These are phyloP conservation scores for Cryptotermes secundus DNA, from an alignment of 1,140 invertebrate genomes.

Conservation along the genomic window DNA sequence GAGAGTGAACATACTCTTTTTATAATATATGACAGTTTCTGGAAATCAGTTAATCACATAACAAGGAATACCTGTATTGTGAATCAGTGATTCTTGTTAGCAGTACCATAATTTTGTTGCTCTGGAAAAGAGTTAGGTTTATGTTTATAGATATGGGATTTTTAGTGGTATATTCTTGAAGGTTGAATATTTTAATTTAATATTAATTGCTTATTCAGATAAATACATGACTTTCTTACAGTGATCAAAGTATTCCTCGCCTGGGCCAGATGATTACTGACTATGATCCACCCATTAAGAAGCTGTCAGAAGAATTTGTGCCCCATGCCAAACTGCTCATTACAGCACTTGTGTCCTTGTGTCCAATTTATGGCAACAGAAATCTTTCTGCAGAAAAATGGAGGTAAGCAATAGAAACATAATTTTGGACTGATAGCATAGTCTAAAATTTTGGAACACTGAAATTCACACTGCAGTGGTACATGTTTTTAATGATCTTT, in stretches of 20 bases:
- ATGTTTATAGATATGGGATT: neutral
- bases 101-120: too few species aligned
- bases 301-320: slow-evolving; percentile 95
- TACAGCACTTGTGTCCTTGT: slow-evolving; percentile 84
- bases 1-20: too few species aligned
- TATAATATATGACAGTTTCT: too few species aligned
- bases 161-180: neutral
- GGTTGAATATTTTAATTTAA: neutral
- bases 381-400: slow-evolving; percentile 94
- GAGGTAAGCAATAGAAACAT: slow-evolving; percentile 52
- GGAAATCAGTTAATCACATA: too few species aligned
- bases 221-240: slow-evolving; percentile 42
- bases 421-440: slow-evolving; percentile 22
- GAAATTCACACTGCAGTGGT: neutral
- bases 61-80: too few species aligned
- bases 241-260: slow-evolving; percentile 90
- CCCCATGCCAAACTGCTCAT: slow-evolving; percentile 87
- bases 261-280: slow-evolving; percentile 97
- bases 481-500: too few species aligned
- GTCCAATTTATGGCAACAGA: slow-evolving; percentile 81
- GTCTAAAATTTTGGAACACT: slow-evolving; percentile 15
- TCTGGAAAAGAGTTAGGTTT: too few species aligned
- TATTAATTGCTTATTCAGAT: slow-evolving; percentile 11
- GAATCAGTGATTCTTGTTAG: too few species aligned
- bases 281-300: slow-evolving; percentile 94